Base-by-base conservation (phyloP, 2,888 invertebrate genomes). In the Dioctria linearis region DNA sequence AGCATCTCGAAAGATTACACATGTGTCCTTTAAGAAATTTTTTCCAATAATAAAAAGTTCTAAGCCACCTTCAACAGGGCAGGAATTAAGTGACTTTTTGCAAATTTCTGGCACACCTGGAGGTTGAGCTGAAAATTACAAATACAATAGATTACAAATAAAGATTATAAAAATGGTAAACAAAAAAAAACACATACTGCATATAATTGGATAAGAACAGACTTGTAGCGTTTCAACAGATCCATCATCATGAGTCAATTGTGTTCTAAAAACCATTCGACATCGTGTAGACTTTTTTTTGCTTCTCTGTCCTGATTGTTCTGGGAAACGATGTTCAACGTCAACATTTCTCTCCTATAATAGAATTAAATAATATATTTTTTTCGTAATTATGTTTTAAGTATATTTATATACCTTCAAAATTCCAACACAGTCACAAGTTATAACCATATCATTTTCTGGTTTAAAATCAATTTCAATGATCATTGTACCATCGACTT, bases 371-470 rank as follows among this genome's bases (percentile, higher is more conserved):
- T 43, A 76, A 78, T 9, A 40, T 46, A 59, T 82, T 78, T 2
- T 40, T 9, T 9, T 13, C 37, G 3, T 13, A 40, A 40, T 9
- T 9, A 3, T 9, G n/a, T 13, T 37, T 25, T 25, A 25, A 25
- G 25, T 25, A 25, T 25, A 25, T 2, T 25, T 25, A 9, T 66
- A 25, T 25, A 92, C 92, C 90, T 96, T 98, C 83, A 98, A 91
- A 85, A 98, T 98, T 11, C 98, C 98, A 80, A 99, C 98, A 90
- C 98, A 98, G 91, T 99, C 98, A 88, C 98, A 96, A 83, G 95
- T 95, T 81, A 96, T 94, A 85, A 94, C 93, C 97, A 97, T 97
- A 85, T 97, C 96, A 88, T 95, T 95, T 75, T 94, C 91, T 0
- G 98, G 96, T 84, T 96, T 95, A 85, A 98, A 92, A 85, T 96